Percentiles rank a stretch among this genome's conserved stretches.
These are phyloP conservation scores for Lophotriccus pileatus DNA, from an alignment of 2,797 vertebrate species.

Conservation along the genomic window DNA sequence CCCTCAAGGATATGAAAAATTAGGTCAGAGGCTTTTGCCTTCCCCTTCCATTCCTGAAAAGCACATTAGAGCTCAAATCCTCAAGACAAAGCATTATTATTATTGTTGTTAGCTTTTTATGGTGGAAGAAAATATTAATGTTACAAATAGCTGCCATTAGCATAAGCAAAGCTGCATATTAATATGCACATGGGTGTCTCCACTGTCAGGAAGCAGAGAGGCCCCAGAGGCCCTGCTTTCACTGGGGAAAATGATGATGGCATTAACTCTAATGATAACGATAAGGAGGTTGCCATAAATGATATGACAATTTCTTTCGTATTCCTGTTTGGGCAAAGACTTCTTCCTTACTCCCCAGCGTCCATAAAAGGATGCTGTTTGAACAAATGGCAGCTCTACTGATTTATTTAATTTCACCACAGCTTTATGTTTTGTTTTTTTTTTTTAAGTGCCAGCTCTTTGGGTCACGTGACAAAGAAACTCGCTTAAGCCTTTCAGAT, in stretches of 20 bases:
- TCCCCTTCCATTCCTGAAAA: slow-evolving; percentile 28
- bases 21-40: slow-evolving; percentile 64
- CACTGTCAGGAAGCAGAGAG: slow-evolving; percentile 68
- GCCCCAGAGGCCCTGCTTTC: slow-evolving; percentile 72
- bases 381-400: slow-evolving; percentile 18
- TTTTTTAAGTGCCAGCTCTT: background rate
- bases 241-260: slow-evolving; percentile 70
- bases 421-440: slow-evolving; percentile 11
- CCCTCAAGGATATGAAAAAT: slow-evolving; percentile 48
- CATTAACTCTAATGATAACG: slow-evolving; percentile 66
- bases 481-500: background rate
- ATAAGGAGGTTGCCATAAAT: slow-evolving; percentile 62
- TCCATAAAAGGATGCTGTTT: slow-evolving; percentile 7
- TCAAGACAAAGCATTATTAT: slow-evolving; percentile 75
- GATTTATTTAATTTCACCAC: slow-evolving; percentile 23
- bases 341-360: slow-evolving; percentile 29
- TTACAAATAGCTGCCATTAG: slow-evolving; percentile 74
- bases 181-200: slow-evolving; percentile 72
- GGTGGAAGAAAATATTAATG: slow-evolving; percentile 78
- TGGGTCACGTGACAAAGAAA: background rate
- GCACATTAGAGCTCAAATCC: slow-evolving; percentile 74
- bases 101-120: slow-evolving; percentile 69
- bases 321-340: slow-evolving; percentile 33
- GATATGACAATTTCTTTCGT: slow-evolving; percentile 64
- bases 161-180: slow-evolving; percentile 72